Conservation (phyloP, 2,797 vertebrate genomes). For the Ispidina picta region DNA sequence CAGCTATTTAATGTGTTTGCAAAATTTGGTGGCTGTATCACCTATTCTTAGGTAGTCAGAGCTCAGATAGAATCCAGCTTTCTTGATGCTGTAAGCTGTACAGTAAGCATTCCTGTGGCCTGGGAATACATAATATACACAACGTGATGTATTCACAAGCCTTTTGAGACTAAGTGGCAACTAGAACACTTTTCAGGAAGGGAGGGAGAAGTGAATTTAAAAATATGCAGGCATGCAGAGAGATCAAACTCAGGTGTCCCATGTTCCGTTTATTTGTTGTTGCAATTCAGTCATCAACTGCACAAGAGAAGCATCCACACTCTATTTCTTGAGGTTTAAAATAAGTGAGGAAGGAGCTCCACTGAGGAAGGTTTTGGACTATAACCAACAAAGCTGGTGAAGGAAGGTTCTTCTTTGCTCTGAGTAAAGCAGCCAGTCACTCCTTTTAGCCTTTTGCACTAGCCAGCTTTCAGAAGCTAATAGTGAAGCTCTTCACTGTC, state of each 20-base stretch:
- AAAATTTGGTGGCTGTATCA: neutral
- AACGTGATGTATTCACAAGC: neutral
- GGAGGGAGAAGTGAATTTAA: neutral
- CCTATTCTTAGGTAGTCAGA: neutral
- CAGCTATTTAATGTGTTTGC: neutral
- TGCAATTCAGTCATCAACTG: accelerated
- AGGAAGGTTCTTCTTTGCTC: neutral
- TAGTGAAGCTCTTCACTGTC: neutral
- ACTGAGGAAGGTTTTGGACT: neutral
- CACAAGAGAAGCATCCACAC: neutral
- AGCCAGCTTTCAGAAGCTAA: neutral
- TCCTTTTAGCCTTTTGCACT: neutral
- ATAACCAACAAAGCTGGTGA: neutral
- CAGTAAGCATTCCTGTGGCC: neutral
- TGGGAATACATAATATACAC: neutral
- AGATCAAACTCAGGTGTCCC: neutral
- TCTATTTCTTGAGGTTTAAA: neutral
- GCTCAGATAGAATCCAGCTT: neutral
- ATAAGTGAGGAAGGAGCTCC: neutral
- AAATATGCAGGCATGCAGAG: neutral
- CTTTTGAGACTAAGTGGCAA: neutral
- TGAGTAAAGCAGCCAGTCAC: neutral
- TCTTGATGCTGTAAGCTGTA: neutral
- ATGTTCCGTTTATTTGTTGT: neutral
- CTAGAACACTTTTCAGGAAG: neutral